A percentile compares a stretch with the other conserved stretches of the same genome.
These are phyloP conservation scores for Leptoteleia sp. DNA, from an alignment of 1,140 invertebrate species.

Conservation along the genomic window DNA sequence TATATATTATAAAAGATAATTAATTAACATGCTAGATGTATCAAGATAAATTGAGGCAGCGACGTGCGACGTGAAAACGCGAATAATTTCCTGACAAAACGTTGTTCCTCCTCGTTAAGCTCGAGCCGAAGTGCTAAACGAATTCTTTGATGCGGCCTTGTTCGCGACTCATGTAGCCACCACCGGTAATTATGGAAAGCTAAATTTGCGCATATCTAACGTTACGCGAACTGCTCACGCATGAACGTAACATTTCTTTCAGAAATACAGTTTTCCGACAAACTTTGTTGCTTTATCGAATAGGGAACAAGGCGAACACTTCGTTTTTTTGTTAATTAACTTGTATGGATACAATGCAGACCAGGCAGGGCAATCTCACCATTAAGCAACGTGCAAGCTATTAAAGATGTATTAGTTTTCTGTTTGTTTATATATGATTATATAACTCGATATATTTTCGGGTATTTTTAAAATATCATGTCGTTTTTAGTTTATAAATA, in stretches of 20 bases:
- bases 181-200: slow-evolving; percentile 46
- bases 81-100: slow-evolving; percentile 38
- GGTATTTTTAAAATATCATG: too few species aligned
- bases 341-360: too few species aligned
- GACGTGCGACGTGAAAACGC: slow-evolving; percentile 27
- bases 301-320: too few species aligned
- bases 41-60: slow-evolving; percentile 15
- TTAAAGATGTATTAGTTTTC: too few species aligned
- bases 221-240: slow-evolving; percentile 22
- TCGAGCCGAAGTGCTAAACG: slow-evolving; percentile 41
- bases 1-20: background rate
- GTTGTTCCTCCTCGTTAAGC: slow-evolving; percentile 48
- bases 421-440: too few species aligned
- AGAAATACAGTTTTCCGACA: slow-evolving; percentile 7
- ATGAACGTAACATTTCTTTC: slow-evolving; percentile 33
- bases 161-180: slow-evolving; percentile 27
- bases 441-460: too few species aligned
- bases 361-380: too few species aligned
- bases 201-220: slow-evolving; percentile 35
- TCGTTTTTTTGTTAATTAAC: too few species aligned
- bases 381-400: too few species aligned
- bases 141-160: slow-evolving; percentile 40
- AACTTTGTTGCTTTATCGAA: too few species aligned
- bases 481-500: too few species aligned
- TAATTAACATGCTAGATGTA: slow-evolving; percentile 15